A percentile compares a stretch with the other conserved stretches of the same genome.
phyloP scores from a whole-genome alignment of 1,140 invertebrate species.

The Manduca sexta region DNA sequence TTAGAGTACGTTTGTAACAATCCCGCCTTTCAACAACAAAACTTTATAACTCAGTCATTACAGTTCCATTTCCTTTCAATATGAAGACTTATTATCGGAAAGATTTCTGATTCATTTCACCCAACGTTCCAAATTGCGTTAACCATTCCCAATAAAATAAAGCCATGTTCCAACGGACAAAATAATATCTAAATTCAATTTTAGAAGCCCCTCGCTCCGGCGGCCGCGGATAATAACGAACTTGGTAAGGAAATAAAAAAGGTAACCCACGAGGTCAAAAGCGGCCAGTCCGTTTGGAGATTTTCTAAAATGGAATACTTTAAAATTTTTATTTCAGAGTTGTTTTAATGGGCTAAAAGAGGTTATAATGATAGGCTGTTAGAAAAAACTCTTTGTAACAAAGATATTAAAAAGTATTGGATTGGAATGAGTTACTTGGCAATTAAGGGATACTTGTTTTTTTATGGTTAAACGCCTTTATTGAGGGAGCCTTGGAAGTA shows the following conservation, averaged over 20 bases:
- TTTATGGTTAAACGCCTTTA: too few relatives aligned
- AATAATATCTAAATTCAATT: slow-evolving; percentile 33
- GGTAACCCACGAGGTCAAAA: neutral
- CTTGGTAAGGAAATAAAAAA: neutral
- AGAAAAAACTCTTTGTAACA: neutral
- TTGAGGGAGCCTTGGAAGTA: too few relatives aligned
- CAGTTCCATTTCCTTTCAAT: too few relatives aligned
- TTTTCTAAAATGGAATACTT: too few relatives aligned
- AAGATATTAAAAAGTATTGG: too few relatives aligned
- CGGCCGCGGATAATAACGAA: slow-evolving; percentile 19
- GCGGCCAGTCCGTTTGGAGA: neutral
- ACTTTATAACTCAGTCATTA: too few relatives aligned
- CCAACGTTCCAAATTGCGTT: slow-evolving; percentile 13
- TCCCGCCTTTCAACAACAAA: too few relatives aligned
- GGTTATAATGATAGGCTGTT: neutral
- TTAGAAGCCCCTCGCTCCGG: slow-evolving; percentile 12
- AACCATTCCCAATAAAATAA: slow-evolving; percentile 26
- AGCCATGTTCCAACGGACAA: slow-evolving; percentile 18
- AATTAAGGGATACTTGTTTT: too few relatives aligned
- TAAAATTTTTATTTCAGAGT: too few relatives aligned
- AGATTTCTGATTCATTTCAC: slow-evolving; percentile 6
- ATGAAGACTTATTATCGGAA: too few relatives aligned
- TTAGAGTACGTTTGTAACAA: too few relatives aligned
- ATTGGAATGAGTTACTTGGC: too few relatives aligned
- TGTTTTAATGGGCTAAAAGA: neutral